Conservation (phyloP, 2,888 invertebrate genomes). For the Ryuthela nishihirai region DNA sequence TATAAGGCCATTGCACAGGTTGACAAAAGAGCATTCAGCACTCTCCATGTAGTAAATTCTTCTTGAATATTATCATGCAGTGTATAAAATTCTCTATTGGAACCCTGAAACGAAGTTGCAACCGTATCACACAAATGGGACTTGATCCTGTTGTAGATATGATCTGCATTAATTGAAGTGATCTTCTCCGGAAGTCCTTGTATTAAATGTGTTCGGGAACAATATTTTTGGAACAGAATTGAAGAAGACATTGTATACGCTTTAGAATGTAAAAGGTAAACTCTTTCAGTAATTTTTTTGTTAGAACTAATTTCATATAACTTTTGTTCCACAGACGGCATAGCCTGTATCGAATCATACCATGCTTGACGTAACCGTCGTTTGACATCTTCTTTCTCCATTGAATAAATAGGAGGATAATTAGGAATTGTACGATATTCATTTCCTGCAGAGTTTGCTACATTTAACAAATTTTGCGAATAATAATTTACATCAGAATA, state of each 20-base stretch:
- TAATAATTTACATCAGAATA: too few relatives aligned
- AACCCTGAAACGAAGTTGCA: too few relatives aligned
- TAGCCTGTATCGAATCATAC: slow-evolving; percentile 60
- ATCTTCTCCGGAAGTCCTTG: slow-evolving; percentile 60
- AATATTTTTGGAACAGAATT: slow-evolving; percentile 65
- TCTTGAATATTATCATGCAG: too few relatives aligned
- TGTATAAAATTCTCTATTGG: too few relatives aligned
- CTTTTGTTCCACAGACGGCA: slow-evolving; percentile 77
- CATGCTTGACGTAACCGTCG: slow-evolving; percentile 54
- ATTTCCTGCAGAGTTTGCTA: too few relatives aligned
- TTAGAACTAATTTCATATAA: slow-evolving; percentile 75
- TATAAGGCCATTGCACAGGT: too few relatives aligned
- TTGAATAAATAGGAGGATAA: slow-evolving; percentile 64
- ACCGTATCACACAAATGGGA: slow-evolving; percentile 48
- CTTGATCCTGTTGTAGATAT: slow-evolving; percentile 48
- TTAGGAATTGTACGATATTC: too few relatives aligned
- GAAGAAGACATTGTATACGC: slow-evolving; percentile 45
- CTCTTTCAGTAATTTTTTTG: slow-evolving; percentile 1
- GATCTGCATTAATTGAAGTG: slow-evolving; percentile 52
- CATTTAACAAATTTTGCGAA: too few relatives aligned
- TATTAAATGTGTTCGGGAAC: slow-evolving; percentile 72
- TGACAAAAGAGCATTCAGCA: too few relatives aligned
- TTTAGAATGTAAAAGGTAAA: not conserved
- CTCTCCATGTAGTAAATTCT: too few relatives aligned
- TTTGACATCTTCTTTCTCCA: slow-evolving; percentile 56